phyloP scores from a whole-genome alignment of 2,113 vertebrate genomes.

The Callithrix jacchus region DNA sequence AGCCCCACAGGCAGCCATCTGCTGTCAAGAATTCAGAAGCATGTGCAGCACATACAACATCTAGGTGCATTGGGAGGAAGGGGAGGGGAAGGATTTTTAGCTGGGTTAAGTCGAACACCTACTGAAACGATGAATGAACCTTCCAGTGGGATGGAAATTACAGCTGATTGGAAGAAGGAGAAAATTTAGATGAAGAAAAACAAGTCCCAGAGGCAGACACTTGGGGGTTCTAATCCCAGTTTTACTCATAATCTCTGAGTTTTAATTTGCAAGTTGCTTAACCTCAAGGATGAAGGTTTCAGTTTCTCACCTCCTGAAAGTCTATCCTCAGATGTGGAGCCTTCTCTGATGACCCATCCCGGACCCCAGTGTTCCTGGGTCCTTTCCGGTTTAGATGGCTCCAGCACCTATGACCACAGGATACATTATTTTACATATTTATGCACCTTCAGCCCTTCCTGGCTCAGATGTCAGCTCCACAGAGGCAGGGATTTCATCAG shows the following conservation, averaged over 20 bases:
- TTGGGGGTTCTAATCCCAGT: background rate
- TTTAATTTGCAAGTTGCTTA: background rate
- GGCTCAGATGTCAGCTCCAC: background rate
- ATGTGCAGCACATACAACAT: accelerated
- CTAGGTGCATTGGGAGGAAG: background rate
- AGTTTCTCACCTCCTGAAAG: background rate
- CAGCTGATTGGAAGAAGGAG: background rate
- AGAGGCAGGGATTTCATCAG: accelerated
- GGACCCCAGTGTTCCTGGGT: accelerated
- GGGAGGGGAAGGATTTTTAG: background rate
- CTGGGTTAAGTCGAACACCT: background rate
- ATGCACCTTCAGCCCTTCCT: no score
- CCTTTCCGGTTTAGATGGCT: accelerated
- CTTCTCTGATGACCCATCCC: background rate
- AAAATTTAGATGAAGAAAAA: background rate
- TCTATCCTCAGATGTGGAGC: background rate
- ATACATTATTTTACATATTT: accelerated
- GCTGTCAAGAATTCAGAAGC: background rate
- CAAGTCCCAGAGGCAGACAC: background rate
- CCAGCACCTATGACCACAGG: background rate
- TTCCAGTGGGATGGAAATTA: background rate
- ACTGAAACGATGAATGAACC: background rate
- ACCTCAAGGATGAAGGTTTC: background rate
- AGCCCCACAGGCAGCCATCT: background rate
- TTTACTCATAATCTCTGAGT: background rate